Evolutionary conservation across 1,140 invertebrate species (phyloP), one percentile per base, ranked within the genome.

Genomic region (Lasioglossum baleicum): DNA sequence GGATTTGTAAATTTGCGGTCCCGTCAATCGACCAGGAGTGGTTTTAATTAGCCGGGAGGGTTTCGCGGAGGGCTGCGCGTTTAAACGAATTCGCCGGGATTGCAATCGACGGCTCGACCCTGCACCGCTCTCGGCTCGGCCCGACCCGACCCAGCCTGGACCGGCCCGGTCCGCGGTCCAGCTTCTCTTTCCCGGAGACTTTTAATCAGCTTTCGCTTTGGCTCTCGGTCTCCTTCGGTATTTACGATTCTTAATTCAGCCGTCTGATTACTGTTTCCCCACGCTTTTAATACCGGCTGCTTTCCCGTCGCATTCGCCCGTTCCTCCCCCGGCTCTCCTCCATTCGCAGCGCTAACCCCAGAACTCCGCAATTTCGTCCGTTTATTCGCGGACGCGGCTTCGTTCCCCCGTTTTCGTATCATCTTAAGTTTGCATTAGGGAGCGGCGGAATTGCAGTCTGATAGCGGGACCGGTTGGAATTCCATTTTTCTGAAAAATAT

Each of bases 181-280:
- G 17, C 17, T 58, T 1, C 17, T 22, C 26, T 22, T 10, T n/a
- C 3, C 2, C 26, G 26, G 26, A 22, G 48, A 58, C 69, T 73
- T 79, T 79, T 79, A 79, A 79, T 79, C 76, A 79, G 69, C 61
- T 79, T 79, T 79, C 69, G 35, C 76, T 77, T 77, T 73, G 76
- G 22, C 51, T 64, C 17, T 5, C 6, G 26, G 20, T 68, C 53
- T 60, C 26, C 64, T 10, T 56, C 60, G 69, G 51, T 79, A 51
- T 79, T 79, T 79, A 73, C 76, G 70, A 79, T 73, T 73, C 76
- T 79, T 79, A 71, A 79, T 79, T 65, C 40, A 73, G 61, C 69
- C 48, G 40, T 26, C 70, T 79, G 76, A 73, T 73, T 73, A 65
- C 60, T 66, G 70, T 79, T 48, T 61, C 61, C n/a, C 48, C n/a